Evolutionary conservation across 2,113 vertebrate species (phyloP).

Genomic region (Euleptes europaea): DNA sequence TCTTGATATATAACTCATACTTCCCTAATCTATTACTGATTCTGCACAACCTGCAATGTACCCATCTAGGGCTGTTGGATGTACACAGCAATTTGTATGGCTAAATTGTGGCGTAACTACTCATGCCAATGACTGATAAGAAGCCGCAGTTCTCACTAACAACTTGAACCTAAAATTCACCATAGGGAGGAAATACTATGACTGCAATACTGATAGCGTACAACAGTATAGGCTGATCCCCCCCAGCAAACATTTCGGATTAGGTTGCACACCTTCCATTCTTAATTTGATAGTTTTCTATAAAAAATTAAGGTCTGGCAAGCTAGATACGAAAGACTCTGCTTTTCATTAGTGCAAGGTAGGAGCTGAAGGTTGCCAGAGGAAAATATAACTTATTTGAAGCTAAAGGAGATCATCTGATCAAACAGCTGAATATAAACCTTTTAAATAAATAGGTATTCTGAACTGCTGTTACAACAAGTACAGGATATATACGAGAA

Average conservation of each 20-base stretch:
- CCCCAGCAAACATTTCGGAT: not conserved
- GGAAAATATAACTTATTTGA: not conserved
- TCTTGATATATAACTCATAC: not conserved
- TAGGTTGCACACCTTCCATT: not conserved
- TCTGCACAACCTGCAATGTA: not conserved
- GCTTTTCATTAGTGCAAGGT: not conserved
- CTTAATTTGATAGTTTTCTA: not conserved
- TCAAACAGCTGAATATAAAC: too few relatives aligned
- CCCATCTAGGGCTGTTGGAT: not conserved
- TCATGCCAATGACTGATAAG: too few relatives aligned
- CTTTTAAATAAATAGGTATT: not conserved
- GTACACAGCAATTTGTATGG: not conserved
- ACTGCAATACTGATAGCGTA: not conserved
- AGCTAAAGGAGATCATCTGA: too few relatives aligned
- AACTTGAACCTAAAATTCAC: not conserved
- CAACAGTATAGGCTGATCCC: not conserved
- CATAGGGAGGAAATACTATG: not conserved
- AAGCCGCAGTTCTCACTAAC: not conserved
- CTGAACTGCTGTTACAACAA: slow-evolving; percentile 15
- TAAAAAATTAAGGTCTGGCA: not conserved
- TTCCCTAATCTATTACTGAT: not conserved
- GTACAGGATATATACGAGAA: not conserved
- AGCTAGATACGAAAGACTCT: not conserved
- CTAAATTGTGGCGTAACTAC: not conserved
- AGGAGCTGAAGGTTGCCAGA: not conserved